Evolutionary conservation across 2,888 invertebrate species (phyloP).

Genomic region (Eubasilissa splendida): DNA sequence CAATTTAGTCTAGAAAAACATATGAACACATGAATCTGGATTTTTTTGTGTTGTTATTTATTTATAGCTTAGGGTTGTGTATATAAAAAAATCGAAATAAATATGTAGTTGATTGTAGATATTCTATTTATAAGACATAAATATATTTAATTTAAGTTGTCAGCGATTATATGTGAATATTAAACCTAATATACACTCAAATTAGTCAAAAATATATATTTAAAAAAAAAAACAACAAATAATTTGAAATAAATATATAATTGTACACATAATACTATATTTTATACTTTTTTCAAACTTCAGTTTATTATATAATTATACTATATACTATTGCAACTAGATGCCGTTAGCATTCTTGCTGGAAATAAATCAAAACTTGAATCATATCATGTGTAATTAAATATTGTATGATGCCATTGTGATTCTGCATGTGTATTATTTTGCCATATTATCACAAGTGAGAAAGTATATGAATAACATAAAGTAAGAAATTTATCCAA

Average conservation of each 20-base stretch:
- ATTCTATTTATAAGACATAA: conserved; percentile 4
- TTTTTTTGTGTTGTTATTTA: conserved; percentile 53
- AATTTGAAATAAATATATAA: too few species aligned
- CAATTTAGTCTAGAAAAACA: conserved; percentile 2
- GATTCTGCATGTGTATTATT: conserved; percentile 14
- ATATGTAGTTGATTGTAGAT: conserved; percentile 6
- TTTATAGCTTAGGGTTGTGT: conserved; percentile 50
- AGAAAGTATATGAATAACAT: conserved; percentile 27
- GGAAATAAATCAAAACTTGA: too few species aligned
- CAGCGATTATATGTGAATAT: conserved; percentile 18
- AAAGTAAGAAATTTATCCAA: conserved; percentile 28
- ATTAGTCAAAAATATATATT: conserved; percentile 15
- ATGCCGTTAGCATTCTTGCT: too few species aligned
- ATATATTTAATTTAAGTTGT: neutral
- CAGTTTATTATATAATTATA: too few species aligned
- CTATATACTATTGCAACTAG: too few species aligned
- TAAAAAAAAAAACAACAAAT: too few species aligned
- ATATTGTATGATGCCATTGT: conserved; percentile 2
- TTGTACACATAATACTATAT: too few species aligned
- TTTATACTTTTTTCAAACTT: too few species aligned
- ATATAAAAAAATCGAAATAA: conserved; percentile 42
- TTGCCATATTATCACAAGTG: conserved; percentile 41
- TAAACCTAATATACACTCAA: neutral
- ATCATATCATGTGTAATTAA: too few species aligned
- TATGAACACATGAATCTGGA: conserved; percentile 28